These are phyloP conservation scores for Cydia fagiglandana DNA, from an alignment of 1,140 invertebrate genomes.

Conservation along the genomic window DNA sequence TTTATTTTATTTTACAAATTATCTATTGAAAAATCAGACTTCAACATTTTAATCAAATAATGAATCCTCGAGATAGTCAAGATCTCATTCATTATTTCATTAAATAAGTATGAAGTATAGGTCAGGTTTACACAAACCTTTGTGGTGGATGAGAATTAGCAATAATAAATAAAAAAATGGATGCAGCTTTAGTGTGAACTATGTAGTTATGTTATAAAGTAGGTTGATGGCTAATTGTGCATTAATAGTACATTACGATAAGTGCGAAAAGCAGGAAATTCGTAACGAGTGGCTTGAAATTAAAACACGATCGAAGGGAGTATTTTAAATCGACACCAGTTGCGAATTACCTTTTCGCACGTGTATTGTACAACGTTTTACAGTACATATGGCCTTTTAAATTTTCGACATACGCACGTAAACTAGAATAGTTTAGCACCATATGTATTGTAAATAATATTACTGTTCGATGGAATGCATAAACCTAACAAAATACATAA, in stretches of 20 bases:
- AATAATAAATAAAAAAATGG: neutral
- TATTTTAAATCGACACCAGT: too few relatives aligned
- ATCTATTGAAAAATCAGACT: neutral
- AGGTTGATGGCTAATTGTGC: neutral
- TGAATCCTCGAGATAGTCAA: neutral
- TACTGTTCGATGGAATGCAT: slow-evolving; percentile 19
- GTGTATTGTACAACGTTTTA: too few relatives aligned
- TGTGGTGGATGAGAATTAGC: neutral
- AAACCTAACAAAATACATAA: slow-evolving; percentile 23
- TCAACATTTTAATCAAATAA: neutral
- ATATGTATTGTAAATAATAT: neutral
- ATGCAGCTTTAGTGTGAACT: neutral
- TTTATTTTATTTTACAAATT: too few relatives aligned
- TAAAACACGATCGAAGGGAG: too few relatives aligned
- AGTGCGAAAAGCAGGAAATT: too few relatives aligned
- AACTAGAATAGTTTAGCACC: too few relatives aligned
- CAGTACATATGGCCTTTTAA: too few relatives aligned
- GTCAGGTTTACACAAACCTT: slow-evolving; percentile 1
- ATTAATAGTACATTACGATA: too few relatives aligned
- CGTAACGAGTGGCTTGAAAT: too few relatives aligned
- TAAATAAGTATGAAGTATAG: neutral
- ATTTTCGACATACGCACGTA: too few relatives aligned
- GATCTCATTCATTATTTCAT: neutral
- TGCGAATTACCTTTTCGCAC: too few relatives aligned
- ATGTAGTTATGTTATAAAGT: neutral